Evolutionary conservation across 2,113 vertebrate species (phyloP).

Genomic region (Perca schrenkii): DNA sequence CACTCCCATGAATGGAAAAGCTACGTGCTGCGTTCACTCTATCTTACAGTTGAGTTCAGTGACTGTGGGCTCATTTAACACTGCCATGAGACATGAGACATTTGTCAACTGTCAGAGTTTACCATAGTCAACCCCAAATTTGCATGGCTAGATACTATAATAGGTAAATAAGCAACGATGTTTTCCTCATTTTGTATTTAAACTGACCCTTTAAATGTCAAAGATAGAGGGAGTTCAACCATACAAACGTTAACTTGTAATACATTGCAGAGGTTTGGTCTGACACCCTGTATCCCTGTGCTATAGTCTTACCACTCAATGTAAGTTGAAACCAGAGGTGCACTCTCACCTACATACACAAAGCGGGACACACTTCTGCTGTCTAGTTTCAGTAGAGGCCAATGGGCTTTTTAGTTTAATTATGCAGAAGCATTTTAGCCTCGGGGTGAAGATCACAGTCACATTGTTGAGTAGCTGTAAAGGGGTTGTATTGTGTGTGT

Average conservation of each 20-base stretch:
- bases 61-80: background rate
- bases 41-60: constrained; percentile 6
- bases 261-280: background rate
- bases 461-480: constrained; percentile 24
- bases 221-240: background rate
- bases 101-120: background rate
- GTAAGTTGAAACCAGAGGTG: background rate
- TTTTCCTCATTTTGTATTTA: background rate
- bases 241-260: background rate
- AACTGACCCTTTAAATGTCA: background rate
- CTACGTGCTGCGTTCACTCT: constrained; percentile 10
- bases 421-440: background rate
- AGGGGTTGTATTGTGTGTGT: constrained; percentile 38
- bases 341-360: background rate
- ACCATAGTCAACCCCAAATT: background rate
- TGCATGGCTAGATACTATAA: background rate
- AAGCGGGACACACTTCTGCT: background rate
- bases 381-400: background rate
- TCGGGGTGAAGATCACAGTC: background rate
- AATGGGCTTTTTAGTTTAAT: background rate
- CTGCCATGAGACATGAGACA: background rate
- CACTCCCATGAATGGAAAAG: constrained; percentile 34
- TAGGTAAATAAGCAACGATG: background rate
- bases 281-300: background rate
- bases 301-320: background rate